Percentiles rank a stretch among this genome's conserved stretches.
These are phyloP conservation scores for Hippocampus barbouri DNA, from an alignment of 2,113 vertebrate species.

Conservation along the genomic window DNA sequence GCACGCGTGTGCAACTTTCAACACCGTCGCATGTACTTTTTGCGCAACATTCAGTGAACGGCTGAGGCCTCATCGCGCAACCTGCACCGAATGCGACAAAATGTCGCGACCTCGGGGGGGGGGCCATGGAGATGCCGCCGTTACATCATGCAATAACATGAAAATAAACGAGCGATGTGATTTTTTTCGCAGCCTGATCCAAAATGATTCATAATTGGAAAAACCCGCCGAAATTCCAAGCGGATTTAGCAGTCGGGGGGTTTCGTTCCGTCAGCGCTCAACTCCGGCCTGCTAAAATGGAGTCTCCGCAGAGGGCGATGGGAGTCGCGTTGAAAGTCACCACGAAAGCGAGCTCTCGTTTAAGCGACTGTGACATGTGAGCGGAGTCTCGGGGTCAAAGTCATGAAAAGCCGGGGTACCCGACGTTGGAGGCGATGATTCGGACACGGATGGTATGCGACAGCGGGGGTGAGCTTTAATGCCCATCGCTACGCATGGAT, in stretches of 20 bases:
- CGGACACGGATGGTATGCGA: conserved; percentile 35
- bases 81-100: background rate
- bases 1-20: conserved; percentile 4
- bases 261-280: conserved; percentile 3
- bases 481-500: conserved; percentile 61
- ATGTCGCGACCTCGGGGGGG: background rate
- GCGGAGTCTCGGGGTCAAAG: background rate
- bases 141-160: background rate
- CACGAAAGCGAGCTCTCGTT: background rate
- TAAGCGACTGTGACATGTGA: conserved; percentile 26
- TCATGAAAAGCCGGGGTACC: conserved; percentile 23
- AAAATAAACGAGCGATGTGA: background rate
- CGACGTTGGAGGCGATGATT: conserved; percentile 7
- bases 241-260: background rate
- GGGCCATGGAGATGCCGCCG: background rate
- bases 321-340: background rate
- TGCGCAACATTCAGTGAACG: background rate
- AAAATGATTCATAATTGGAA: background rate
- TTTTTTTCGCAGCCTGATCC: background rate
- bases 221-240: background rate
- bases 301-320: conserved; percentile 27
- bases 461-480: conserved; percentile 35
- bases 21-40: background rate
- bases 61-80: no score
- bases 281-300: conserved; percentile 56